Evolutionary conservation across 2,888 invertebrate genomes (phyloP), one percentile per base, ranked within the genome.

Genomic region (Beris chalybata): DNA sequence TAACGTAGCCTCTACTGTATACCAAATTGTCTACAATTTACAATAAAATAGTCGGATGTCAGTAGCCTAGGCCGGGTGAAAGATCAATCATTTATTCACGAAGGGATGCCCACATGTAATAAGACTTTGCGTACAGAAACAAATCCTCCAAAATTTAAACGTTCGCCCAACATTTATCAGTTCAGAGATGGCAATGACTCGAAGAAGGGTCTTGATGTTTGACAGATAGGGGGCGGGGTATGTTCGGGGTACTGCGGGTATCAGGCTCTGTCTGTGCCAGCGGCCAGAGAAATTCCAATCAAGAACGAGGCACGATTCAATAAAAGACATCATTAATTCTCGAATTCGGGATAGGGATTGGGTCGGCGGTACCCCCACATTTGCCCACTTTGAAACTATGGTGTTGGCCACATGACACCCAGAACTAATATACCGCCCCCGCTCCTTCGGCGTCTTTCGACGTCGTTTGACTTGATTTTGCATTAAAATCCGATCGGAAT

Each of bases 341-440:
- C 70, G 64, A 67, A 13, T 45, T 47, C 45, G 15, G 31, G 58
- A 9, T 12, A 15, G 45, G 53, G 30, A 30, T 12, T 22, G 44
- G 30, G 4, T 5, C 57, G n/a, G 44, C 53, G n/a, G 44, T 29
- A 15, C 22, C 22, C 22, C 7, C 22, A 57, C 29, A 4, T 22
- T 29, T 5, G 53, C 29, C 53, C 31, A 59, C 12, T 59, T 31
- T 12, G 30, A 38, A 22, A 31, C 38, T 52, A 48, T 13, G 82
- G 82, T 7, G 70, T 69, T 50, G 69, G 70, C 72, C 74, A 82
- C 66, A 76, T 86, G 71, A 76, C 87, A 71, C 76, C 85, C 53
- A 85, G 85, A 52, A 85, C 83, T 52, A 85, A 85, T 0, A 85
- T 85, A 59, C 56, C 15, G 30, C 9, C 31, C 7, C 44, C 45